A percentile compares a stretch with the other conserved stretches of the same genome.
phyloP scores from a whole-genome alignment of 2,888 invertebrate genomes.

The Zhuqinia jingwanae region DNA sequence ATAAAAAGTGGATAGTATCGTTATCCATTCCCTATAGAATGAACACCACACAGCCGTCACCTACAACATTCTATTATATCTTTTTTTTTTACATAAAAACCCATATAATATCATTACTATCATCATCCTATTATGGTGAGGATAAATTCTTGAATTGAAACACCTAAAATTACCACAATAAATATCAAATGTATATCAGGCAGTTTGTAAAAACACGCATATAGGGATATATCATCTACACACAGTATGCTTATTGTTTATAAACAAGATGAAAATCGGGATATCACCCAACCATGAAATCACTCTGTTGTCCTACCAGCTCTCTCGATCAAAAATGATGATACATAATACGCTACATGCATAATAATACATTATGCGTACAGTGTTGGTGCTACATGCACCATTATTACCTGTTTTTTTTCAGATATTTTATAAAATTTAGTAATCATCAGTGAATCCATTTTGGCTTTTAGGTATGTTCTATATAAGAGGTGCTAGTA shows the following conservation, averaged over 20 bases:
- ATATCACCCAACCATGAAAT: constrained; percentile 49
- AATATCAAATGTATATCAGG: constrained; percentile 20
- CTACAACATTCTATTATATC: background rate
- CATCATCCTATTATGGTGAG: background rate
- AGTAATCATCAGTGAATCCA: background rate
- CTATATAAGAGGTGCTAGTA: no score
- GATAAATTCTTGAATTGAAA: background rate
- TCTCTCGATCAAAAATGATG: background rate
- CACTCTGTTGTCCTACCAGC: background rate
- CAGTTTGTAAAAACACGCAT: background rate
- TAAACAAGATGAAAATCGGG: background rate
- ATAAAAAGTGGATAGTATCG: no score
- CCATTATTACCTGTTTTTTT: no score
- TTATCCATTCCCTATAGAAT: background rate
- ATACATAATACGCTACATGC: no score
- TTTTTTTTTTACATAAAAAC: no score
- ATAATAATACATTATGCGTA: background rate
- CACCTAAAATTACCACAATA: constrained; percentile 21
- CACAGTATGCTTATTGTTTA: no score
- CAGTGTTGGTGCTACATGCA: no score
- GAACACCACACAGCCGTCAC: background rate
- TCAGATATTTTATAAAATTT: no score
- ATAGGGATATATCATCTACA: no score
- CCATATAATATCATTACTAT: background rate
- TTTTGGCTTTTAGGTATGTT: background rate